A percentile compares a stretch with the other conserved stretches of the same genome.
These are phyloP conservation scores for Nyctibius bracteatus DNA, from an alignment of 2,113 vertebrate species.

Conservation along the genomic window DNA sequence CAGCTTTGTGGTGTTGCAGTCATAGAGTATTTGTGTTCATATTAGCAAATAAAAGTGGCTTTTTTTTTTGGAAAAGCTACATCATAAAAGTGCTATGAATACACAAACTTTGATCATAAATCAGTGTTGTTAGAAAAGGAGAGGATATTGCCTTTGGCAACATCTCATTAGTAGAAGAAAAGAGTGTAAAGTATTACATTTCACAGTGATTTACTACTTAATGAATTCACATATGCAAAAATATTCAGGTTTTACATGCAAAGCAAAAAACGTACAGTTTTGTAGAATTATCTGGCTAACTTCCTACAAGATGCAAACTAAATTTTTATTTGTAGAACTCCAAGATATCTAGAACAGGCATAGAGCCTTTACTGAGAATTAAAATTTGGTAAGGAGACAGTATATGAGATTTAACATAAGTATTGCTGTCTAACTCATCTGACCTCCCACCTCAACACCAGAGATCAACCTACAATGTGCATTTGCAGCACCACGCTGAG, in stretches of 20 bases:
- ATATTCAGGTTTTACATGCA: background rate
- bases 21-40: background rate
- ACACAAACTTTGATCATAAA: background rate
- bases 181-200: background rate
- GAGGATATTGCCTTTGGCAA: background rate
- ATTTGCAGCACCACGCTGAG: background rate
- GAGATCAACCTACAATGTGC: background rate
- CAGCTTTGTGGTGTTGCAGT: background rate
- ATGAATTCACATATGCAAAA: background rate
- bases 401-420: background rate
- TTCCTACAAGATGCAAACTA: background rate
- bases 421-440: background rate
- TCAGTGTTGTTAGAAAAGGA: background rate
- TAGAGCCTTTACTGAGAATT: background rate
- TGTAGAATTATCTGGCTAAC: background rate
- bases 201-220: background rate
- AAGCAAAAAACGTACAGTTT: background rate
- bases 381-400: background rate
- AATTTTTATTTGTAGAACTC: background rate
- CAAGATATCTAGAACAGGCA: background rate
- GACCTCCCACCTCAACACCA: background rate
- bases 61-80: background rate
- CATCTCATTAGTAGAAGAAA: background rate
- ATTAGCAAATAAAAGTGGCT: background rate
- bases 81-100: background rate